Evolutionary conservation across 2,113 vertebrate genomes (phyloP), one percentile per base, ranked within the genome.

Genomic region (Cyprinodon variegatus): DNA sequence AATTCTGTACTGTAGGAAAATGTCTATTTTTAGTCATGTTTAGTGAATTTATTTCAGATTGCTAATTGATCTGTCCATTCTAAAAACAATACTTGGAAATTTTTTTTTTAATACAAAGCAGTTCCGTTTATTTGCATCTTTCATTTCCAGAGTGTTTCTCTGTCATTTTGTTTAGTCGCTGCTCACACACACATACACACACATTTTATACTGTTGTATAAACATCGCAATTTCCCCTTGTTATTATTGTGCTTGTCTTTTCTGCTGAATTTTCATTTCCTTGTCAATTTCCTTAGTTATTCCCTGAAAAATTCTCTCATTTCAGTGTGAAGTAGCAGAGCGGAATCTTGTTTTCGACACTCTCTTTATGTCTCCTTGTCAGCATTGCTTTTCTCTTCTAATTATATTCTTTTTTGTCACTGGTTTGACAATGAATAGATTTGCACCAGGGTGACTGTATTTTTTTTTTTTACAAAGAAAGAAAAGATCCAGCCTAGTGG

Each of bases 381-480:
- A 78, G 73, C 81, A 70, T 50, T 22, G 60, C 67, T 46, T 70
- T 88, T 84, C 76, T 72, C 22, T 75, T 86, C 72, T 79, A 82
- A 90, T 78, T 77, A 89, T 68, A 83, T 45, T 53, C 74, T 85
- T 84, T 83, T 81, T 91, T 76, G 72, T 84, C 66, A 39, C 59
- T 80, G 66, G 65, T 61, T 81, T 82, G 72, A 84, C 77, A 53
- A 60, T 71, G 72, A 85, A 87, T 88, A 81, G 83, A 82, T 63
- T 64, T 81, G 50, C 61, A 74, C 61, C 11, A 15, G 0, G 63
- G 40, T 29, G 11, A 65, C 80, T 83, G 63, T 81, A 78, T 75
- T 53, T 74, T 41, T 17, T 72, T 72, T 77, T 46, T 76, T 61
- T 72, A 38, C 36, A 39, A 36, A 57, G 72, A 72, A 72, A 76